Base-by-base conservation (phyloP, 1,140 invertebrate species). In the Cyclina sinensis region DNA sequence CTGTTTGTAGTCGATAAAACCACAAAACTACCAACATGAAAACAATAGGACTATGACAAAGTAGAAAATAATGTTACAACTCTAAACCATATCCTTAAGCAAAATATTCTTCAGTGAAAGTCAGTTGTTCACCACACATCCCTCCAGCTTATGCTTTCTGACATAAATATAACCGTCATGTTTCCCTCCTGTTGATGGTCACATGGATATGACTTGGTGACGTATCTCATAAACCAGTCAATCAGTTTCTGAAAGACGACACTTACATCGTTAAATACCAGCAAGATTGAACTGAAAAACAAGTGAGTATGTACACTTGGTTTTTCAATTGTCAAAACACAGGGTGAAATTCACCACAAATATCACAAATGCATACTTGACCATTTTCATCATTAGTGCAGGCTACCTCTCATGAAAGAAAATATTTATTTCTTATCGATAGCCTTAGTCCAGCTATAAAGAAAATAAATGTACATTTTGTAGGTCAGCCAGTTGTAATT, bases 151-250 rank as follows among this genome's bases (percentile, higher is more conserved):
- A 62, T 62, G 57, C n/a, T 70, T 37, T 35, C 32, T 70, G 65
- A 70, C 14, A 27, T 37, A 70, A 18, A 70, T 70, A 78, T 78
- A 78, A 78, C 43, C 54, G 74, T 78, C 74, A 78, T 48, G 18
- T 14, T 35, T 54, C 46, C n/a, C 48, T 48, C 48, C n/a, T 18
- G n/a, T 51, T 54, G 74, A 54, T 32, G 30, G 46, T 51, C 46
- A 30, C 27, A 48, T 5, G 46, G 46, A 78, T 78, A 78, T 48
- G 30, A 70, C 43, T 18, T 35, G 21, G 74, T 78, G 74, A 78
- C 74, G 46, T 54, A 18, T 4, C 18, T 78, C 43, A 37, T 78
- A 78, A 78, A 78, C 74, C 32, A 78, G 74, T 78, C 74, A 78
- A 78, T 78, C 54, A 78, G 74, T 54, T 57, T 54, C 74, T 14